Evolutionary conservation across 2,888 invertebrate genomes (phyloP).

Genomic region (Drosophila tanythrix): DNA sequence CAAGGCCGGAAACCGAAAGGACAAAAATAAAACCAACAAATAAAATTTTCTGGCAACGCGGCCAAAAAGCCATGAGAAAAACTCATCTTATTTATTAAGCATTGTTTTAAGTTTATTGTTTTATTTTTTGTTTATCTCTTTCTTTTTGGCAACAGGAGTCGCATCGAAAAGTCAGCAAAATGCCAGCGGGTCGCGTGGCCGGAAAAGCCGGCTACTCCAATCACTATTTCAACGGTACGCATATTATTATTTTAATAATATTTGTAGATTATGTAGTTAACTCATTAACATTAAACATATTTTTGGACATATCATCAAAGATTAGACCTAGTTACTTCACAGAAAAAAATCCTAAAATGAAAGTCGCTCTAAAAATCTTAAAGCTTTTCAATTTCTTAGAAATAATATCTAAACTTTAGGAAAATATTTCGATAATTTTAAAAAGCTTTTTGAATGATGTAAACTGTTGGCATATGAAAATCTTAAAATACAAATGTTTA

Average conservation of each 20-base stretch:
- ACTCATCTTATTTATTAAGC: slow-evolving; percentile 14
- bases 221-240: slow-evolving; percentile 84
- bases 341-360: neutral
- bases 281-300: neutral
- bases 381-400: neutral
- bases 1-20: neutral
- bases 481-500: neutral
- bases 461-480: neutral
- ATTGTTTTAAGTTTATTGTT: slow-evolving; percentile 11
- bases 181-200: slow-evolving; percentile 85
- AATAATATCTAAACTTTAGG: neutral
- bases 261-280: neutral
- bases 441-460: neutral
- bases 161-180: slow-evolving; percentile 56
- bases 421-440: neutral
- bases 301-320: neutral
- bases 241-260: neutral
- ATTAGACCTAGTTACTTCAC: neutral
- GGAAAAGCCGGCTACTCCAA: slow-evolving; percentile 85
- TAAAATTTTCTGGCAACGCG: slow-evolving; percentile 40
- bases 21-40: neutral
- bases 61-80: slow-evolving; percentile 32
- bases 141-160: slow-evolving; percentile 24
- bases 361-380: too few relatives aligned
- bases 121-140: neutral